These are phyloP conservation scores for Acronicta alni DNA, from an alignment of 2,888 invertebrate genomes.

Conservation along the genomic window DNA sequence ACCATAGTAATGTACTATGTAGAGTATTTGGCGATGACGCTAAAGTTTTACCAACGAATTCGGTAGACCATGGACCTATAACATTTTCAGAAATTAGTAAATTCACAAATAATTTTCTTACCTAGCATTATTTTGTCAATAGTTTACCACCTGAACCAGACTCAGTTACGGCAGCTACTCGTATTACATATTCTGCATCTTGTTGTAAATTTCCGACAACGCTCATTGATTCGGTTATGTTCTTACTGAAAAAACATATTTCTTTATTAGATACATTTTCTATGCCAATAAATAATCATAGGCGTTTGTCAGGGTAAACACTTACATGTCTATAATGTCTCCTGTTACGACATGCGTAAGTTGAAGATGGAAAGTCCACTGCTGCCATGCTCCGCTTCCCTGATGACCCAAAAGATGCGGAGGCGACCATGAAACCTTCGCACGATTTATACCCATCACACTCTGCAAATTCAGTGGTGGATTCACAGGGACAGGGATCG, in stretches of 20 bases:
- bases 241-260: constrained; percentile 66
- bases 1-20: constrained; percentile 92
- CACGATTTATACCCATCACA: constrained; percentile 93
- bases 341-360: constrained; percentile 87
- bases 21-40: constrained; percentile 87
- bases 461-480: constrained; percentile 95
- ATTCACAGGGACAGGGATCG: constrained; percentile 93
- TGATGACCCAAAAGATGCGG: constrained; percentile 94
- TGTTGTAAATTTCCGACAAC: constrained; percentile 92
- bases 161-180: constrained; percentile 93
- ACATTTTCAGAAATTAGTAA: constrained; percentile 13
- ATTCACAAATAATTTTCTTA: not conserved
- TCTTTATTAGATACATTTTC: not conserved
- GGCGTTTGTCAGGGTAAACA: constrained; percentile 11
- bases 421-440: constrained; percentile 94
- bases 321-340: constrained; percentile 76
- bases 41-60: constrained; percentile 93
- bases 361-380: constrained; percentile 94
- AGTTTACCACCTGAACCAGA: constrained; percentile 90
- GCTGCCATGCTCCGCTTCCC: constrained; percentile 91
- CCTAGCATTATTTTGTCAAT: not conserved
- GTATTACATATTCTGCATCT: constrained; percentile 93
- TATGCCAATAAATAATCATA: not conserved
- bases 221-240: constrained; percentile 90
- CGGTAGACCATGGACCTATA: constrained; percentile 93